Conservation (phyloP, 2,113 vertebrate species). For the Neodon shergylaensis region DNA sequence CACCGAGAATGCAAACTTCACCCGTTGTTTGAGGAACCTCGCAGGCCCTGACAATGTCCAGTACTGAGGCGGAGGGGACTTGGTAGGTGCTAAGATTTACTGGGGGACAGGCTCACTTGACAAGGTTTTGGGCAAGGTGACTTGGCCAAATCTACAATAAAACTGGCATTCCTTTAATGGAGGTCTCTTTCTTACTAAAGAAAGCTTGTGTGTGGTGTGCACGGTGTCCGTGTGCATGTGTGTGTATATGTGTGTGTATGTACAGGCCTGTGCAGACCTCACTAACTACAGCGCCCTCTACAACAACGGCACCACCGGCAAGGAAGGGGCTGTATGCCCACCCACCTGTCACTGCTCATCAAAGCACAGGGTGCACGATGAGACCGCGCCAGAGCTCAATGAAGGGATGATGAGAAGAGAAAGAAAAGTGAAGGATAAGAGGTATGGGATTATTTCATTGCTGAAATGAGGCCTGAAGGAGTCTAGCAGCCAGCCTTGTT, state of each 20-base stretch:
- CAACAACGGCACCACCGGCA: neutral
- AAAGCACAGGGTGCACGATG: neutral
- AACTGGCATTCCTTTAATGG: neutral
- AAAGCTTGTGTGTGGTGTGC: neutral
- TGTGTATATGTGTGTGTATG: too few relatives aligned
- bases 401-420: neutral
- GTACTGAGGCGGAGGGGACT: too few relatives aligned
- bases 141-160: too few relatives aligned
- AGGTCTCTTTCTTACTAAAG: neutral
- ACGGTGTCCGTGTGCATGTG: neutral
- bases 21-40: neutral
- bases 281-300: neutral
- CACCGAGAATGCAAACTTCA: neutral
- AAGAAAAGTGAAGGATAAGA: neutral
- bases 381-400: neutral
- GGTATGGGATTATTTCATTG: neutral
- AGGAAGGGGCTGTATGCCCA: neutral
- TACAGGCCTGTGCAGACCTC: neutral
- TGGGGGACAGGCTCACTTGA: too few relatives aligned
- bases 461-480: neutral
- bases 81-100: neutral
- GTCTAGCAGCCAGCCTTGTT: neutral
- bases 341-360: accelerated
- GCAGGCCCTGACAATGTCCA: too few relatives aligned
- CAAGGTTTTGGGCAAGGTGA: neutral